phyloP scores from a whole-genome alignment of 2,888 invertebrate species.

The Epinotia nisella region DNA sequence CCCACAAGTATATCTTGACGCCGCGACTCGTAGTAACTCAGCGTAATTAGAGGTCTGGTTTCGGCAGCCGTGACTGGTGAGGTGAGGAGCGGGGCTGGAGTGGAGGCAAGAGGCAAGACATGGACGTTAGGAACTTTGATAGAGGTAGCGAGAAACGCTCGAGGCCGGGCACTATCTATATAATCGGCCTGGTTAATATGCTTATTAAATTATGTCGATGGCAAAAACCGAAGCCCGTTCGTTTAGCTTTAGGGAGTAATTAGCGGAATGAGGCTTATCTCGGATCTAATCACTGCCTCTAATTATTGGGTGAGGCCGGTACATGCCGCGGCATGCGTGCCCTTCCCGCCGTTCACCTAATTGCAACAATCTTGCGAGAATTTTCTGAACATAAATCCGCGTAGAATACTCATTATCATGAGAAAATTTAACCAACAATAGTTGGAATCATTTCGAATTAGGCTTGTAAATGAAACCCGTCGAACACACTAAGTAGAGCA shows the following conservation, averaged over 20 bases:
- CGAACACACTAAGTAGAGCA: conserved; percentile 62
- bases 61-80: too few species aligned
- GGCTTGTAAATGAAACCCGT: conserved; percentile 69
- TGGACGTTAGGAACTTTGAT: neutral
- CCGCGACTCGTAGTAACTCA: too few species aligned
- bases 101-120: conserved; percentile 1
- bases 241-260: conserved; percentile 85
- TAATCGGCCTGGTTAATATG: conserved; percentile 80
- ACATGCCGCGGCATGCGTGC: conserved; percentile 58
- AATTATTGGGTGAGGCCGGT: conserved; percentile 77
- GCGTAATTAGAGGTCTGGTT: too few species aligned
- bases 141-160: conserved; percentile 67
- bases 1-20: too few species aligned
- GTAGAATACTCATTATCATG: conserved; percentile 27
- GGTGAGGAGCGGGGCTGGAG: neutral
- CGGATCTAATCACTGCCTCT: conserved; percentile 78
- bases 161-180: conserved; percentile 74
- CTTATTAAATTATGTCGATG: conserved; percentile 83
- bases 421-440: conserved; percentile 29
- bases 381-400: conserved; percentile 28
- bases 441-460: conserved; percentile 17
- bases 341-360: conserved; percentile 47
- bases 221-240: conserved; percentile 75
- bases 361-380: conserved; percentile 42
- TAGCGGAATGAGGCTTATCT: conserved; percentile 81